These are phyloP conservation scores for Spodoptera litura DNA, from an alignment of 1,140 invertebrate species.

Conservation along the genomic window DNA sequence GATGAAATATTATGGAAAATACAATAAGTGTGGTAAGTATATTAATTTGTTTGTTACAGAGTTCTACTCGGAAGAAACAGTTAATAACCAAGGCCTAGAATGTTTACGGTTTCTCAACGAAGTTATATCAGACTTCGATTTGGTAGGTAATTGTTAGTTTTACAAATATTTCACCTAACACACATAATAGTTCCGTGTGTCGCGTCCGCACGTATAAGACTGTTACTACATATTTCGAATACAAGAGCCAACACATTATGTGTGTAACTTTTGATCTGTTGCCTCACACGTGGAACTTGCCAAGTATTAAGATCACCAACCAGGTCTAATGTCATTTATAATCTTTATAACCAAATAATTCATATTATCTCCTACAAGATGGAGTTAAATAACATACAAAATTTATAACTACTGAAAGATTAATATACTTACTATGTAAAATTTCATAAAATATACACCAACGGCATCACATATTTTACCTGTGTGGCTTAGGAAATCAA, in stretches of 20 bases:
- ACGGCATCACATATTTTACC: too few species aligned
- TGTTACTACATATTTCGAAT: background rate
- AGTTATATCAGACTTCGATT: conserved; percentile 99
- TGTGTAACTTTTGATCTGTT: background rate
- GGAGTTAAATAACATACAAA: background rate
- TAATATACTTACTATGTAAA: background rate
- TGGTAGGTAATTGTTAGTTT: conserved; percentile 88
- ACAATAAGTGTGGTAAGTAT: background rate
- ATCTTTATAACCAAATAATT: background rate
- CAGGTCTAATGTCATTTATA: background rate
- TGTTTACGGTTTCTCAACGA: conserved; percentile 98
- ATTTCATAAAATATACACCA: too few species aligned
- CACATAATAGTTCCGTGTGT: background rate
- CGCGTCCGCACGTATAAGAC: background rate
- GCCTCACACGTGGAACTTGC: background rate
- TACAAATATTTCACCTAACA: conserved; percentile 9
- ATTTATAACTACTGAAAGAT: background rate
- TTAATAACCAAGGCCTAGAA: conserved; percentile 98
- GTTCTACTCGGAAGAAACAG: conserved; percentile 97
- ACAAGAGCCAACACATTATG: background rate
- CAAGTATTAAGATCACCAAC: background rate
- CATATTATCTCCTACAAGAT: background rate
- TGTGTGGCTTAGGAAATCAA: too few species aligned
- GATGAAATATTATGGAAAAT: background rate
- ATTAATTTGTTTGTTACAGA: conserved; percentile 86